A percentile compares a stretch with the other conserved stretches of the same genome.
phyloP scores from a whole-genome alignment of 2,113 vertebrate species.

The Marmota monax region DNA sequence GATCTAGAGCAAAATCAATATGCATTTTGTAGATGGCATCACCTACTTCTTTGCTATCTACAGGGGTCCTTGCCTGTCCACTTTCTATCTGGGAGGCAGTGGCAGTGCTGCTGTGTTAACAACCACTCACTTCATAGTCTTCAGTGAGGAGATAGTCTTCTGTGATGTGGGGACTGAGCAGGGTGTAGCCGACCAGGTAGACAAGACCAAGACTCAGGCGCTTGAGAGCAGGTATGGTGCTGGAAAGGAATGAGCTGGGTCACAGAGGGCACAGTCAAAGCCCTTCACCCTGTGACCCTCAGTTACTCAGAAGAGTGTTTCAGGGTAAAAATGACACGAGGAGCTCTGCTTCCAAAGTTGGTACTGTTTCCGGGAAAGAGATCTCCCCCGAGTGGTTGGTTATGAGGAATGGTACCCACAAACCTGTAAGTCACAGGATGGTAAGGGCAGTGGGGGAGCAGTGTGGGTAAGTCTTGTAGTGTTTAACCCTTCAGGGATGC shows the following conservation, averaged over 20 bases:
- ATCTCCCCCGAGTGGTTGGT: background rate
- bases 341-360: background rate
- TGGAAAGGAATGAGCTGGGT: slow-evolving; percentile 81
- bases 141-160: slow-evolving; percentile 94
- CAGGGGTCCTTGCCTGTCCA: slow-evolving; percentile 8
- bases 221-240: slow-evolving; percentile 92
- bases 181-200: slow-evolving; percentile 92
- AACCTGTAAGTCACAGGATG: background rate
- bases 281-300: slow-evolving; percentile 2
- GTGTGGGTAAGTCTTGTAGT: background rate
- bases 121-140: slow-evolving; percentile 93
- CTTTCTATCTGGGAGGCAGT: background rate
- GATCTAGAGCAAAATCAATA: slow-evolving; percentile 55
- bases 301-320: background rate
- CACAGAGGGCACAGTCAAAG: background rate
- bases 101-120: background rate
- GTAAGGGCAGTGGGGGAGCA: no score
- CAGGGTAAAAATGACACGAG: background rate
- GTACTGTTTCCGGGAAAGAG: background rate
- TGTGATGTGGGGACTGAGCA: slow-evolving; percentile 90
- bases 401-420: background rate
- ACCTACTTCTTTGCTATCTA: slow-evolving; percentile 23
- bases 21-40: background rate
- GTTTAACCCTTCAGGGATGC: background rate
- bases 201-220: slow-evolving; percentile 94